Conservation (phyloP, 1,140 invertebrate species). For the Lucilia sericata region DNA sequence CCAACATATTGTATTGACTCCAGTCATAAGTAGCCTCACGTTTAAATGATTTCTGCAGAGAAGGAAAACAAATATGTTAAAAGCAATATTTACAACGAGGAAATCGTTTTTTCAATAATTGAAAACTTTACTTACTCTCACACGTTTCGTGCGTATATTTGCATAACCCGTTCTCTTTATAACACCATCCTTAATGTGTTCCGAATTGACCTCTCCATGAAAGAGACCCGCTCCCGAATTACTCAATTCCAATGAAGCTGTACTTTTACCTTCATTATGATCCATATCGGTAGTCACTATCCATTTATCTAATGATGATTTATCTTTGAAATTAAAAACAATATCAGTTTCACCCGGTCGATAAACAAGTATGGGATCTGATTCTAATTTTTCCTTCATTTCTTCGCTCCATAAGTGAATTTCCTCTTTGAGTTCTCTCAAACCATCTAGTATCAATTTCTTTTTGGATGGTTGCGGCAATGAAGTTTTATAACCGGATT, state of each 20-base stretch:
- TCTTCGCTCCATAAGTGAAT: conserved; percentile 77
- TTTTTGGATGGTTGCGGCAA: conserved; percentile 68
- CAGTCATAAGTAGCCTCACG: conserved; percentile 79
- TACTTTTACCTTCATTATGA: conserved; percentile 83
- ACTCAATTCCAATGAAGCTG: conserved; percentile 75
- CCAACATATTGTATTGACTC: conserved; percentile 83
- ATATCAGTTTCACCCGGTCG: conserved; percentile 77
- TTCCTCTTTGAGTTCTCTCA: conserved; percentile 76
- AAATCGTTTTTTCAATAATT: too few species aligned
- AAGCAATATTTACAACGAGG: conserved; percentile 34
- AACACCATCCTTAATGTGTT: conserved; percentile 83
- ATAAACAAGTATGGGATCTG: conserved; percentile 73
- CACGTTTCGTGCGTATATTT: conserved; percentile 77
- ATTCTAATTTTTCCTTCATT: conserved; percentile 73
- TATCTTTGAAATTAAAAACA: conserved; percentile 76
- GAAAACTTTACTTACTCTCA: conserved; percentile 70
- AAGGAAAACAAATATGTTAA: conserved; percentile 38
- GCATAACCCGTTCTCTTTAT: conserved; percentile 82
- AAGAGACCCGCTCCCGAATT: conserved; percentile 80
- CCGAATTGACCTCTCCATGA: conserved; percentile 77
- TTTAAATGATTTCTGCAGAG: conserved; percentile 85
- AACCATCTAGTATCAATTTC: conserved; percentile 72
- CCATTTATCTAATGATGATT: conserved; percentile 79
- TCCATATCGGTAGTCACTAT: conserved; percentile 81
- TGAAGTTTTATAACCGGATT: conserved; percentile 74